Evolutionary conservation across 2,797 vertebrate species (phyloP).

Genomic region (Pangasius macronema): DNA sequence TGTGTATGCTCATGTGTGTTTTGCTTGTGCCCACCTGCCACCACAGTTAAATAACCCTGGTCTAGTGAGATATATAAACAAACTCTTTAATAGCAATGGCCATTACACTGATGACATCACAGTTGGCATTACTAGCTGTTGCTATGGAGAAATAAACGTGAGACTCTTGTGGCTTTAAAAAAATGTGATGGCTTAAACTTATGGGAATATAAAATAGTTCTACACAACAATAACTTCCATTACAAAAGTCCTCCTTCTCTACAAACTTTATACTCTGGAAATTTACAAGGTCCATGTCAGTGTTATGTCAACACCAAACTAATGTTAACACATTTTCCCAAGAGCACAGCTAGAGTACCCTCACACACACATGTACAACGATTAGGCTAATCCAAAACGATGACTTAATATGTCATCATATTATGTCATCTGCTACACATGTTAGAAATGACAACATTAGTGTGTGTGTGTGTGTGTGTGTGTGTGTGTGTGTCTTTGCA

Average conservation of each 20-base stretch:
- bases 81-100: background rate
- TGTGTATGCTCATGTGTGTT: background rate
- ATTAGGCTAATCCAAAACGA: background rate
- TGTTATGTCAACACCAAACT: background rate
- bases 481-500: background rate
- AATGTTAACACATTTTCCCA: background rate
- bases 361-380: background rate
- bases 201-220: background rate
- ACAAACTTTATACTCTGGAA: background rate
- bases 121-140: slow-evolving; percentile 13
- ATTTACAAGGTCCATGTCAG: background rate
- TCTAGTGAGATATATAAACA: slow-evolving; percentile 28
- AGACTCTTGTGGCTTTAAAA: background rate
- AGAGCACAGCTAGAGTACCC: background rate
- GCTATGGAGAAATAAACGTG: slow-evolving; percentile 23
- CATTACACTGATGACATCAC: slow-evolving; percentile 27
- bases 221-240: background rate
- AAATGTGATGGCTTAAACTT: background rate
- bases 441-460: background rate
- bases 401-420: background rate
- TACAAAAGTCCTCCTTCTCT: background rate
- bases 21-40: slow-evolving; percentile 8
- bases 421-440: slow-evolving; percentile 6
- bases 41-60: slow-evolving; percentile 6
- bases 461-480: slow-evolving; percentile 6